Evolutionary conservation across 2,888 invertebrate species (phyloP).

Genomic region (Sturmia bella): DNA sequence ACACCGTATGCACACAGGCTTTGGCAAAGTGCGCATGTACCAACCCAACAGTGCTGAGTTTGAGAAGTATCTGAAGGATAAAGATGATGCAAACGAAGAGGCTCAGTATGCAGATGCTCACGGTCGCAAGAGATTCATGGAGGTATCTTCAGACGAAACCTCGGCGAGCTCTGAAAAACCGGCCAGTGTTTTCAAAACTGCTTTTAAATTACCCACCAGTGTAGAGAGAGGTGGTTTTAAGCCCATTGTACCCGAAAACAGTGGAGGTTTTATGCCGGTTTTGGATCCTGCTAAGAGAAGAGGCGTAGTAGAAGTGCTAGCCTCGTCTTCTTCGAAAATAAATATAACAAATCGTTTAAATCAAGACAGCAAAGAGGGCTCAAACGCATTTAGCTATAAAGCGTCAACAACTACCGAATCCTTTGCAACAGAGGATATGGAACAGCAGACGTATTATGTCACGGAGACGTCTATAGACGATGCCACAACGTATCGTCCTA

Average conservation of each 20-base stretch:
- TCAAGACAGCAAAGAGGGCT: constrained; percentile 15
- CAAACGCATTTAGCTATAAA: constrained; percentile 21
- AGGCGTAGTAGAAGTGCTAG: constrained; percentile 75
- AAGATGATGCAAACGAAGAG: constrained; percentile 58
- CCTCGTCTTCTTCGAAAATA: constrained; percentile 62
- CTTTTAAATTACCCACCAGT: constrained; percentile 80
- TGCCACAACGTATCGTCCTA: constrained; percentile 70
- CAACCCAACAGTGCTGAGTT: constrained; percentile 80
- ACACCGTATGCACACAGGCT: constrained; percentile 76
- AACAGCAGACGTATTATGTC: constrained; percentile 77
- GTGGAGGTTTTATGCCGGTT: constrained; percentile 88
- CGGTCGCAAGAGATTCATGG: constrained; percentile 73
- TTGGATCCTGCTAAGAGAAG: constrained; percentile 78
- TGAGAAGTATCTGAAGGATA: constrained; percentile 79
- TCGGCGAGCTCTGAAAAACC: constrained; percentile 76
- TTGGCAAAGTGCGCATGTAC: constrained; percentile 80
- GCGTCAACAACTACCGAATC: constrained; percentile 38
- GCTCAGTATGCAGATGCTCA: constrained; percentile 73
- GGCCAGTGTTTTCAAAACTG: constrained; percentile 77
- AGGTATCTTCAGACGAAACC: constrained; percentile 76
- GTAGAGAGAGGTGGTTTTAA: constrained; percentile 90
- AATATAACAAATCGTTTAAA: constrained; percentile 45
- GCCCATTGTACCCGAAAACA: constrained; percentile 87
- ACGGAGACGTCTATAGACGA: constrained; percentile 75
- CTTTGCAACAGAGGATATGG: constrained; percentile 68